Conservation (phyloP, 30 jellyfish, hydroid and myxozoan genomes). For the Aurelia sp. region DNA sequence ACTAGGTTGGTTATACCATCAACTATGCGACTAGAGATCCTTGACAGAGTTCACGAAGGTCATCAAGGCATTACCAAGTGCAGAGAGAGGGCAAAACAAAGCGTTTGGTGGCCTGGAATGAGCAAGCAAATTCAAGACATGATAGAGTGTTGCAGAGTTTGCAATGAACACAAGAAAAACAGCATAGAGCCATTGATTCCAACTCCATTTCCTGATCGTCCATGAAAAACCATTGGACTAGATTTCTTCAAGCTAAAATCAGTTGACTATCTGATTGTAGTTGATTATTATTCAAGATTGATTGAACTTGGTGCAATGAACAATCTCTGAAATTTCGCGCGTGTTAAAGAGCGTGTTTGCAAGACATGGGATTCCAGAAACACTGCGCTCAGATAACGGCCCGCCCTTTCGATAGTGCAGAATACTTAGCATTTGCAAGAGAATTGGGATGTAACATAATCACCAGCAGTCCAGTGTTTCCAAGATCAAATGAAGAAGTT, state of each 20-base stretch:
- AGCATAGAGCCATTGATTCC: conserved; percentile 30
- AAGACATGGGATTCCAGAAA: conserved; percentile 64
- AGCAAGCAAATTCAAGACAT: conserved; percentile 51
- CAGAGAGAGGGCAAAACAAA: conserved; percentile 30
- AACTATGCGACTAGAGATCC: conserved; percentile 23
- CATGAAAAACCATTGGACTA: conserved; percentile 57
- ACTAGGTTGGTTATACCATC: conserved; percentile 45
- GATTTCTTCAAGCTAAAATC: conserved; percentile 46
- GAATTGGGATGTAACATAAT: conserved; percentile 34
- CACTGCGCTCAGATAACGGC: conserved; percentile 59
- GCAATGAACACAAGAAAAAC: conserved; percentile 30
- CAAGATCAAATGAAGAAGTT: conserved; percentile 66
- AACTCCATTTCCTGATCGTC: conserved; percentile 50
- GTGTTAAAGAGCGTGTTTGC: conserved; percentile 27
- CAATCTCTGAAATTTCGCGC: conserved; percentile 9
- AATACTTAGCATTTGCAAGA: conserved; percentile 25
- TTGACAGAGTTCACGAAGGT: conserved; percentile 58
- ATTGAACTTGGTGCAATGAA: conserved; percentile 57
- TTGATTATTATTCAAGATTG: conserved; percentile 36
- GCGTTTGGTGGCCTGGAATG: conserved; percentile 72
- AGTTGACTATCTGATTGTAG: conserved; percentile 28
- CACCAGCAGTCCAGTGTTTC: conserved; percentile 54
- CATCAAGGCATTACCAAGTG: conserved; percentile 69
- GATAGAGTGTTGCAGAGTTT: conserved; percentile 40
- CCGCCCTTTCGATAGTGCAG: conserved; percentile 55